Evolutionary conservation across 2,888 invertebrate species (phyloP).

Genomic region (Ctena decussata): DNA sequence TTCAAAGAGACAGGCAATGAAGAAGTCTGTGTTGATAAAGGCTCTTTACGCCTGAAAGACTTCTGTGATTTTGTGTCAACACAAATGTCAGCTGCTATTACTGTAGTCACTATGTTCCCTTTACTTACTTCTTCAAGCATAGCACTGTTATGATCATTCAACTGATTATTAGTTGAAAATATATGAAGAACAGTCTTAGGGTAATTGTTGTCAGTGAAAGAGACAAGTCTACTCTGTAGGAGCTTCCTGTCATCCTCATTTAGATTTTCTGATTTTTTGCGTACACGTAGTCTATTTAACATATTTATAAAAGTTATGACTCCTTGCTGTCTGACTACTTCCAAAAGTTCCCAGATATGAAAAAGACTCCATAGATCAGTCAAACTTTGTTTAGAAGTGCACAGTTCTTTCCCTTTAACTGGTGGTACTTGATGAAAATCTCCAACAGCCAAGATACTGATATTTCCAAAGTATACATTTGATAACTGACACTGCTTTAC

Average conservation of each 20-base stretch:
- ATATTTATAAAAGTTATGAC: conserved; percentile 7
- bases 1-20: not conserved
- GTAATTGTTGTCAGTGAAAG: not conserved
- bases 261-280: not conserved
- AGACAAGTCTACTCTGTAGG: not conserved
- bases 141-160: conserved; percentile 23
- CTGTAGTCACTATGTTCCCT: not conserved
- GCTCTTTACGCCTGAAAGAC: conserved; percentile 15
- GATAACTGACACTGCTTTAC: conserved; percentile 42
- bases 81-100: conserved; percentile 25
- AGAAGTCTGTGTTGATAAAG: not conserved
- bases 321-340: conserved; percentile 35
- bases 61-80: conserved; percentile 17
- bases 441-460: conserved; percentile 82
- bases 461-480: conserved; percentile 79
- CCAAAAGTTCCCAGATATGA: conserved; percentile 8
- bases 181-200: conserved; percentile 17
- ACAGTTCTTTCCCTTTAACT: conserved; percentile 66
- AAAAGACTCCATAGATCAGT: conserved; percentile 33
- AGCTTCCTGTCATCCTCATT: not conserved
- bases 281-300: conserved; percentile 15
- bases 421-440: conserved; percentile 83
- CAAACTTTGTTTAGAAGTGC: not conserved
- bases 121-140: conserved; percentile 4
- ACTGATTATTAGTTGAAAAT: not conserved